Percentiles rank a stretch among this genome's conserved stretches.
These are phyloP conservation scores for Corynorhinus townsendii DNA, from an alignment of 2,113 vertebrate genomes.

Conservation along the genomic window DNA sequence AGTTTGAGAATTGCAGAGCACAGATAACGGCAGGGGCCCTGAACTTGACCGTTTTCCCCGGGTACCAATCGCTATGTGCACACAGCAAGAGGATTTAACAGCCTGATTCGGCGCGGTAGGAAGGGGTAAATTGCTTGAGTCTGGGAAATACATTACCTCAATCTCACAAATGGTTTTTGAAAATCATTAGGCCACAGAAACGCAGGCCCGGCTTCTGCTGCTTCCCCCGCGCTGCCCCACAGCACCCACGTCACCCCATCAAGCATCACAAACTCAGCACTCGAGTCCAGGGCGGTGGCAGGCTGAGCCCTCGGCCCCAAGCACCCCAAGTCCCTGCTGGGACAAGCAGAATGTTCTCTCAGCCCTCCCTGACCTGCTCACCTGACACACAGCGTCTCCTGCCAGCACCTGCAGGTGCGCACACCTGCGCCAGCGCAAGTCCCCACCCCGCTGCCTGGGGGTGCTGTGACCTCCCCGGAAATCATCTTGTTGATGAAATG, in stretches of 20 bases:
- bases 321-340: not conserved
- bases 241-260: rapidly evolving
- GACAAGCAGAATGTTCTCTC: not conserved
- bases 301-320: not conserved
- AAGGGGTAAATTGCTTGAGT: constrained; percentile 44
- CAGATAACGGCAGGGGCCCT: not conserved
- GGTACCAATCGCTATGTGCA: constrained; percentile 17
- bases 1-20: constrained; percentile 8
- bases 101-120: constrained; percentile 49
- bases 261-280: not conserved
- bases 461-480: not conserved
- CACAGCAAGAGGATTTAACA: constrained; percentile 36
- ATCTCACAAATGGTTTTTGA: constrained; percentile 59
- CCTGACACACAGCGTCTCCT: not conserved
- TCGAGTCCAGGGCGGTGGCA: not conserved
- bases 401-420: not conserved
- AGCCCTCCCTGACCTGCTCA: not conserved
- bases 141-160: constrained; percentile 61
- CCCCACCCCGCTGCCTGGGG: rapidly evolving
- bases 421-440: rapidly evolving
- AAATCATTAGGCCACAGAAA: constrained; percentile 51
- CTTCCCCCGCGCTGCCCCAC: not conserved
- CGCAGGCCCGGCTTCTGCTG: not conserved
- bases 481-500: not conserved
- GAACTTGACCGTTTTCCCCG: constrained; percentile 21